Base-by-base conservation (phyloP, 2,888 invertebrate species). In the Drosophila vallismaia region DNA sequence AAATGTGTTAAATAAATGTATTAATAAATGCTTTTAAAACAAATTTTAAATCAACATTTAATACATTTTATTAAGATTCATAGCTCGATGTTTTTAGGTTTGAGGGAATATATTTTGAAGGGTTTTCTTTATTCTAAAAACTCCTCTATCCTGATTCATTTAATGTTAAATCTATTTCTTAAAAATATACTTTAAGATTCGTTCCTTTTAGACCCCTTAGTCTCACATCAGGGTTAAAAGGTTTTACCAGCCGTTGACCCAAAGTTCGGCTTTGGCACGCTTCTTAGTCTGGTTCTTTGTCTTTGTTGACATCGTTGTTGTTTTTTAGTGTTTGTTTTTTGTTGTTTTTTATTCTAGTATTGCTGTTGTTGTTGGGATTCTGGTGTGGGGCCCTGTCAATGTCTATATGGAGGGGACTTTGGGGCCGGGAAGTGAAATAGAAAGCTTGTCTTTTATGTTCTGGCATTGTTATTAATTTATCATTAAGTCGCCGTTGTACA, bases 381-480 rank as follows among this genome's bases (percentile, higher is more conserved):
- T 72, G 71, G 51, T 71, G 71, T 72, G 71, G 71, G 71, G 74
- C 74, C 62, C 60, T 54, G 71, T 62, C 68, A 68, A 79, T 76
- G 74, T 71, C 55, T 58, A 44, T 62, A 42, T 60, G 71, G 46
- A 46, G 54, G 72, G 50, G 36, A 59, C 59, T 56, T 64, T 14
- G 48, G 57, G 33, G 44, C 62, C 72, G 77, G 71, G 71, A 84
- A 63, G 19, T 62, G 74, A 84, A 84, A 81, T 76, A 82, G 82
- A 82, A 82, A 82, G 87, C 82, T 76, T 84, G 82, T 84, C 28
- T 72, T 71, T 69, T 59, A 69, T 52, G 71, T 36, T 50, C 36
- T 55, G 62, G 57, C 58, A 71, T 70, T 77, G 85, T 66, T 74
- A 78, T 81, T 76, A 82, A 82, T 82, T 78, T 81, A 85, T 82